A percentile compares a stretch with the other conserved stretches of the same genome.
Conservation (phyloP, 2,797 vertebrate species). For the Petrocephalus schoutedeni region DNA sequence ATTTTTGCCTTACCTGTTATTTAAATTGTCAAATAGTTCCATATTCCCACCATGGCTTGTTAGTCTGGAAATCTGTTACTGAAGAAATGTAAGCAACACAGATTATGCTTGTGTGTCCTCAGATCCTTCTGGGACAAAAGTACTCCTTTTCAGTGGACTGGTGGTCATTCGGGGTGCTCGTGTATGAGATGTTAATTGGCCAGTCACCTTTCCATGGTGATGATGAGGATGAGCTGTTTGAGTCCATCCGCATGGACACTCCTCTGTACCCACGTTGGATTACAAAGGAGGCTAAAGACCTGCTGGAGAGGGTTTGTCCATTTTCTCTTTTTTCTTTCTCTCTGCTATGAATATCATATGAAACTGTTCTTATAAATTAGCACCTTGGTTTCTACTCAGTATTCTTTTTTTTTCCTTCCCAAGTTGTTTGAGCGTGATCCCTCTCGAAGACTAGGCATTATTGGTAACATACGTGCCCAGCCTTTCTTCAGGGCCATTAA, state of each 20-base stretch:
- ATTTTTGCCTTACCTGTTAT: background rate
- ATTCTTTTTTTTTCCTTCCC: conserved; percentile 17
- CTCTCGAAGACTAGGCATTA: conserved; percentile 75
- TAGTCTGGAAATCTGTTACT: background rate
- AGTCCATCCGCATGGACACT: conserved; percentile 89
- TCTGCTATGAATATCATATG: background rate
- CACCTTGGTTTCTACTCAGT: background rate
- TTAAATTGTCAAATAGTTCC: background rate
- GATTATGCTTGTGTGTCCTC: conserved; percentile 1
- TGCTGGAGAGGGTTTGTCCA: conserved; percentile 80
- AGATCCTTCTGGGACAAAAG: conserved; percentile 88
- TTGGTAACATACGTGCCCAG: conserved; percentile 77
- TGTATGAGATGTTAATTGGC: conserved; percentile 97
- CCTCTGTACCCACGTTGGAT: conserved; percentile 97
- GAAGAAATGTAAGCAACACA: background rate
- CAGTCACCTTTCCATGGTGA: conserved; percentile 97
- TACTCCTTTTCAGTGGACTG: conserved; percentile 98
- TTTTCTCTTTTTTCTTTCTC: background rate
- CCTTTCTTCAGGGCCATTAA: conserved; percentile 87
- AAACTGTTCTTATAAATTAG: background rate
- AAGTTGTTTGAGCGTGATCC: conserved; percentile 92
- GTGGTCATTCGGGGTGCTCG: conserved; percentile 96
- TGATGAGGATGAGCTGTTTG: conserved; percentile 93
- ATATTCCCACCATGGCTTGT: background rate
- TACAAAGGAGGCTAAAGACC: conserved; percentile 84